Evolutionary conservation across 2,797 vertebrate species (phyloP).

Genomic region (Merluccius polli): DNA sequence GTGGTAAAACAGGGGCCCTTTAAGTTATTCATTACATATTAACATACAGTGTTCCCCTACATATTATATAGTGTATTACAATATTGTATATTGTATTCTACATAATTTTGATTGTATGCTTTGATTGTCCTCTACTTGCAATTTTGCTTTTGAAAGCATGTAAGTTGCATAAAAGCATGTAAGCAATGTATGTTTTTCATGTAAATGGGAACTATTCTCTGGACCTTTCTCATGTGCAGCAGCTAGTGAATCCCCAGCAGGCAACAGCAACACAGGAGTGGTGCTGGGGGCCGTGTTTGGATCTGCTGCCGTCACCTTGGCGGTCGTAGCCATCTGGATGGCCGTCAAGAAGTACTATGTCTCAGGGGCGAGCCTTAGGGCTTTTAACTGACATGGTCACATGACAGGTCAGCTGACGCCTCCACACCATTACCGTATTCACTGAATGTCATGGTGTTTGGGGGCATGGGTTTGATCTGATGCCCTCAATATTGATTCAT

Average conservation of each 20-base stretch:
- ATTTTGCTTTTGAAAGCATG: not conserved
- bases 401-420: not conserved
- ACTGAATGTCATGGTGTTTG: not conserved
- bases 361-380: constrained; percentile 21
- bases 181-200: not conserved
- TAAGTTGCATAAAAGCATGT: not conserved
- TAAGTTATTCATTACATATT: not conserved
- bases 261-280: constrained; percentile 41
- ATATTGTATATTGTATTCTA: not conserved
- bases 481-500: not conserved
- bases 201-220: constrained; percentile 1
- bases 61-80: not conserved
- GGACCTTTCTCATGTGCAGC: constrained; percentile 14
- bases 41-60: not conserved
- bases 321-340: constrained; percentile 66
- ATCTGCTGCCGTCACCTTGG: constrained; percentile 46
- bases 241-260: constrained; percentile 33
- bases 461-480: not conserved
- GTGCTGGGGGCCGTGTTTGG: constrained; percentile 62
- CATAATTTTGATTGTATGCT: no score
- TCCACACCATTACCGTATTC: not conserved
- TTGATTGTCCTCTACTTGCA: not conserved
- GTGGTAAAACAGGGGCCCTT: no score
- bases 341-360: constrained; percentile 64
- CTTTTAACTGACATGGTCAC: constrained; percentile 43